Evolutionary conservation across 2,797 vertebrate species (phyloP).

Genomic region (Notolepis coatsorum): DNA sequence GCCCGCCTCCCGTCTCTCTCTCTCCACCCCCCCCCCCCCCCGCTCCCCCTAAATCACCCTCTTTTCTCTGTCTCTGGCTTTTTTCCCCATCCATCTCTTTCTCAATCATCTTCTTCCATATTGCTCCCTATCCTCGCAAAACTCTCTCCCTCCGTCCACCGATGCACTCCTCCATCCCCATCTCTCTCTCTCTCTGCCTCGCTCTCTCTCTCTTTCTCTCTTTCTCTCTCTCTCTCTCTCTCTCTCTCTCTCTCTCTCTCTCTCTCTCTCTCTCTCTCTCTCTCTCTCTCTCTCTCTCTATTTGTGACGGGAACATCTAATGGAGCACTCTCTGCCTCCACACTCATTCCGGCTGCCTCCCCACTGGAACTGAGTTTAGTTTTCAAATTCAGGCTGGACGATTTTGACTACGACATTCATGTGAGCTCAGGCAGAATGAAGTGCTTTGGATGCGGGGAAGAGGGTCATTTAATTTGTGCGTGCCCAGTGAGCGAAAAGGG

Average conservation of each 20-base stretch:
- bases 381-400: too few species aligned
- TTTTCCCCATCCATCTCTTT: conserved; percentile 73
- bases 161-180: conserved; percentile 48
- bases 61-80: conserved; percentile 47
- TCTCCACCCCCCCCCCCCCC: conserved; percentile 38
- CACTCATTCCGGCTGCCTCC: too few species aligned
- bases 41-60: conserved; percentile 62
- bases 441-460: too few species aligned
- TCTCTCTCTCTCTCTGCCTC: conserved; percentile 35
- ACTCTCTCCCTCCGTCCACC: conserved; percentile 58
- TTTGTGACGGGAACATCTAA: too few species aligned
- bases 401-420: too few species aligned
- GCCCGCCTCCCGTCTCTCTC: conserved; percentile 53
- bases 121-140: conserved; percentile 66
- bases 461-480: too few species aligned
- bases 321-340: too few species aligned
- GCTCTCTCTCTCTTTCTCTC: conserved; percentile 19
- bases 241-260: not conserved
- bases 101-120: conserved; percentile 74
- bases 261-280: too few species aligned
- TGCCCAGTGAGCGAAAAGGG: too few species aligned
- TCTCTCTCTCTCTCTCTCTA: too few species aligned
- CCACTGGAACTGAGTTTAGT: too few species aligned
- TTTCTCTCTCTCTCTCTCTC: not conserved
- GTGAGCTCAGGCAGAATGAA: too few species aligned